Conservation (phyloP, 2,113 vertebrate species). For the Equus quagga region DNA sequence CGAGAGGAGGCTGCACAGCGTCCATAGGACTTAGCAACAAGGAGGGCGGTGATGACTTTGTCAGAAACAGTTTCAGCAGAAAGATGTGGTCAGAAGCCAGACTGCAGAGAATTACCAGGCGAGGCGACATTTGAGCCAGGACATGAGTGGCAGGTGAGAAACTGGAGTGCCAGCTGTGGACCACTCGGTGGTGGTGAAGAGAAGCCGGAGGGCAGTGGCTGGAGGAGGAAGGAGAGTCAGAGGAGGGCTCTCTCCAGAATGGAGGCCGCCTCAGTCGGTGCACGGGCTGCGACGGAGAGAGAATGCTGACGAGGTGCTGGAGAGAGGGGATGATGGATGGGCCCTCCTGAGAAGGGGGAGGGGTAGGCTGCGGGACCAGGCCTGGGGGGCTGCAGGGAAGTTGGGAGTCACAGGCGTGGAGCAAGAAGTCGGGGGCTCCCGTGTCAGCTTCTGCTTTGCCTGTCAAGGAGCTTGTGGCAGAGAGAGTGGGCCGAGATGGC, state of each 20-base stretch:
- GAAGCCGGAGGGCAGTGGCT: not conserved
- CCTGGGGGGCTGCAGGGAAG: not conserved
- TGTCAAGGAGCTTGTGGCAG: not conserved
- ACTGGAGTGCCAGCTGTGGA: not conserved
- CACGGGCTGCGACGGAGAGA: not conserved
- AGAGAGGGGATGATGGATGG: not conserved
- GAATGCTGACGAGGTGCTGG: not conserved
- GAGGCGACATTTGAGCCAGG: constrained; percentile 69
- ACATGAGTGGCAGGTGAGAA: constrained; percentile 73
- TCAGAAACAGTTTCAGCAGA: constrained; percentile 40
- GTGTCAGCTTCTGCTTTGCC: not conserved
- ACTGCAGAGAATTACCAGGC: constrained; percentile 37
- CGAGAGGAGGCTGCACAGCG: not conserved
- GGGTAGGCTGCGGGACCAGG: not conserved
- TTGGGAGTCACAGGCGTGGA: not conserved
- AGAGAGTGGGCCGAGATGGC: not conserved
- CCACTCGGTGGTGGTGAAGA: not conserved
- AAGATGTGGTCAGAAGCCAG: constrained; percentile 60
- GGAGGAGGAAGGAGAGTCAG: not conserved
- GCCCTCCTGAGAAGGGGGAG: not conserved
- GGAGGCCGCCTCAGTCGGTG: not conserved
- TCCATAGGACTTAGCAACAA: not conserved
- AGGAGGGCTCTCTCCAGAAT: not conserved
- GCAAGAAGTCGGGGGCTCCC: not conserved
- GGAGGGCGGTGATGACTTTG: constrained; percentile 33